A percentile compares a stretch with the other conserved stretches of the same genome.
Evolutionary conservation across 2,888 invertebrate genomes (phyloP).

Genomic region (Scotopteryx bipunctaria): DNA sequence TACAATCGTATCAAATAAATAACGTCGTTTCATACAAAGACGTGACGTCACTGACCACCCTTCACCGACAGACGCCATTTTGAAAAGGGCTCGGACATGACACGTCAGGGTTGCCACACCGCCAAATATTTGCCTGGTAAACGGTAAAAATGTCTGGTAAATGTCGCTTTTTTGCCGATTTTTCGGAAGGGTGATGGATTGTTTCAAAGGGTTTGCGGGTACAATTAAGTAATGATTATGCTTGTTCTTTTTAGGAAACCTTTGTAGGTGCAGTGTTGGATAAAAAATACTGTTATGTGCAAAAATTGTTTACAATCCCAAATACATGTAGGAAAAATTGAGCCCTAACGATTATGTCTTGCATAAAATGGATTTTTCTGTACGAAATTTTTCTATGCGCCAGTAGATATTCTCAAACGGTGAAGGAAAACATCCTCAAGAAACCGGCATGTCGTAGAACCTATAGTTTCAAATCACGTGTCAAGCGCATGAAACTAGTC

Average conservation of each 20-base stretch:
- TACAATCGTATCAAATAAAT: slow-evolving; percentile 66
- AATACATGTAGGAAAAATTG: too few relatives aligned
- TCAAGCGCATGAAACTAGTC: too few relatives aligned
- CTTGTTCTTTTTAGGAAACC: not conserved
- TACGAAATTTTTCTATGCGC: too few relatives aligned
- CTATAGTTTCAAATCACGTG: too few relatives aligned
- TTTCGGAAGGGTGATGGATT: slow-evolving; percentile 27
- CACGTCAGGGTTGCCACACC: slow-evolving; percentile 65
- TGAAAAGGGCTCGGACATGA: slow-evolving; percentile 79
- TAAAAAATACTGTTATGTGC: not conserved
- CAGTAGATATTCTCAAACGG: too few relatives aligned
- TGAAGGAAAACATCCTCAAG: too few relatives aligned
- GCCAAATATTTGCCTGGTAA: slow-evolving; percentile 60
- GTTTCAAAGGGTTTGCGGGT: slow-evolving; percentile 21
- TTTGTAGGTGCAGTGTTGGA: too few relatives aligned
- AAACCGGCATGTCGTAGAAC: too few relatives aligned
- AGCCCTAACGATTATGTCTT: too few relatives aligned
- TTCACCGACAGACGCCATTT: slow-evolving; percentile 67
- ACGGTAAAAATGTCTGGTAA: slow-evolving; percentile 50
- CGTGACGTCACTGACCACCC: slow-evolving; percentile 65
- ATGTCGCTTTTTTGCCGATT: slow-evolving; percentile 48
- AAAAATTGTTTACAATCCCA: not conserved
- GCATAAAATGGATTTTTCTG: too few relatives aligned
- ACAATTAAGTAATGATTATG: slow-evolving; percentile 23
- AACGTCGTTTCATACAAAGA: slow-evolving; percentile 65